Conservation (phyloP, 2,888 invertebrate genomes). For the Galerucella pusilla region DNA sequence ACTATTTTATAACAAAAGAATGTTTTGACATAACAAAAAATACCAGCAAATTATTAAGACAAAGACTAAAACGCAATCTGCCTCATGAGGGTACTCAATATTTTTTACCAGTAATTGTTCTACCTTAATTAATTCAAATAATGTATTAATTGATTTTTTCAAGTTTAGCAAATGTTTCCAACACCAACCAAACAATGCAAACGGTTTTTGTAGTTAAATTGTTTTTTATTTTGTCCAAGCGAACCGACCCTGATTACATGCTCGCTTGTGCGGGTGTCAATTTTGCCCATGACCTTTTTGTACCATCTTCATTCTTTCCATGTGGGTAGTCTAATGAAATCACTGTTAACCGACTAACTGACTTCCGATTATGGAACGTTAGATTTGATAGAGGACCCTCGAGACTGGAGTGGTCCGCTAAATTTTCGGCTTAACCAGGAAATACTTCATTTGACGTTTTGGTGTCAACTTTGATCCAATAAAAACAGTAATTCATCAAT, state of each 20-base stretch:
- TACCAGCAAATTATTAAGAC: not conserved
- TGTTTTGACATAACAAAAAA: not conserved
- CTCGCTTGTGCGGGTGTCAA: slow-evolving; percentile 45
- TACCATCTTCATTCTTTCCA: slow-evolving; percentile 29
- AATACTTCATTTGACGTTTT: slow-evolving; percentile 7
- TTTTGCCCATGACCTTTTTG: slow-evolving; percentile 45
- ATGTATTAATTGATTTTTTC: slow-evolving; percentile 1
- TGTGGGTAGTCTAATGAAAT: slow-evolving; percentile 47
- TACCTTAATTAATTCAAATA: slow-evolving; percentile 1
- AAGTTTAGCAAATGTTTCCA: not conserved
- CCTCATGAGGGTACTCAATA: not conserved
- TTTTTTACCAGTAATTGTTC: not conserved
- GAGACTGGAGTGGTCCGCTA: slow-evolving; percentile 17
- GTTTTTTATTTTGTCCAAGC: not conserved
- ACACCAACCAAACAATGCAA: slow-evolving; percentile 3
- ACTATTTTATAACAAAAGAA: not conserved
- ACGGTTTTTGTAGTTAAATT: not conserved
- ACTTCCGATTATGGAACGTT: slow-evolving; percentile 29
- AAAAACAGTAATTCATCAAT: not conserved
- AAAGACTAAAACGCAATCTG: not conserved
- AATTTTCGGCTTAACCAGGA: slow-evolving; percentile 28
- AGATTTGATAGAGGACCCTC: slow-evolving; percentile 23
- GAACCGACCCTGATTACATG: slow-evolving; percentile 18
- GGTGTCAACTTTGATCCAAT: slow-evolving; percentile 2
- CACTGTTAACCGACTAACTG: slow-evolving; percentile 40